Base-by-base conservation (phyloP, 1,140 invertebrate species). In the Papilio helenus region DNA sequence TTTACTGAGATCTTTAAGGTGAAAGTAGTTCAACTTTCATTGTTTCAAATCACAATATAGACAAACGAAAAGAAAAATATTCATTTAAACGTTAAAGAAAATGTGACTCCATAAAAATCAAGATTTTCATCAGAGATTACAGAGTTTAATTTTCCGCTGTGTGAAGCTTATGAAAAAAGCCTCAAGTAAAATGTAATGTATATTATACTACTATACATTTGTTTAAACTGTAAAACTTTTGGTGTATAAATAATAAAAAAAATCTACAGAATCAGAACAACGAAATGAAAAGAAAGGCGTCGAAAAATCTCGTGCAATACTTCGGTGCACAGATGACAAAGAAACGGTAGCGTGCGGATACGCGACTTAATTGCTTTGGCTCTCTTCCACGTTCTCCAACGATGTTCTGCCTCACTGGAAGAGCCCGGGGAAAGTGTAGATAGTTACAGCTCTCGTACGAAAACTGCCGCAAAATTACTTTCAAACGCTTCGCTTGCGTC, bases 351-450 rank as follows among this genome's bases (percentile, higher is more conserved):
- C 86, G 84, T 85, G 84, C 85, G 83, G 85, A 85, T 87, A 87
- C 82, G 87, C 84, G 79, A 86, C 89, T 91, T 91, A 92, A 92
- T 92, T 92, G 91, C 89, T 90, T 90, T 92, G 91, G 91, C 91
- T 82, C 86, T 86, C 85, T 88, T 90, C 90, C 91, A 92, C 79
- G 81, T 84, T 80, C 61, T 80, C 65, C 80, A 51, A 34, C 10
- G 81, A 72, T n/a, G 51, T 61, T 79, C 71, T 79, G 65, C 74
- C 76, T 80, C 51, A 78, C 80, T 80, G 65, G 80, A 85, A 74
- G 49, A 34, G 79, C 71, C 26, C 10, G 61, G 7, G 26, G 61
- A 76, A 76, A 34, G 23, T 42, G 76, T 65, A 61, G 26, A 74
- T 55, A 51, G 29, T 72, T 74, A 46, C 68, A 42, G 29, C 29